phyloP scores from a whole-genome alignment of 30 jellyfish, hydroid and myxozoan genomes.

The Hydractinia echinata region DNA sequence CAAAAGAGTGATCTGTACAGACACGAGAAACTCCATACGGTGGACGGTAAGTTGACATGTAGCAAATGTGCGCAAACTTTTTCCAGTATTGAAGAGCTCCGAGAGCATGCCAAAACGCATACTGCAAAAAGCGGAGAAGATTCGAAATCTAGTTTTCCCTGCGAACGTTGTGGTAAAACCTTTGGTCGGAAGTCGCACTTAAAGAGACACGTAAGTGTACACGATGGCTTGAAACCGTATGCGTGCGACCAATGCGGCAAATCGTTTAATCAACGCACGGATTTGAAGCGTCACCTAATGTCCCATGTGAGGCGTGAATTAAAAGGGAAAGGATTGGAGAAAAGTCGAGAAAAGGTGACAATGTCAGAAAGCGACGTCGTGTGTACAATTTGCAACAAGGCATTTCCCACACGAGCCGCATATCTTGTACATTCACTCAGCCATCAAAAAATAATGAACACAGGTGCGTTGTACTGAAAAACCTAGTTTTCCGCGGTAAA shows the following conservation, averaged over 20 bases:
- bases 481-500: not conserved
- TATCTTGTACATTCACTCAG: slow-evolving; percentile 16
- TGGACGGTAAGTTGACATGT: slow-evolving; percentile 31
- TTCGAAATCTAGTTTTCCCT: not conserved
- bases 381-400: slow-evolving; percentile 23
- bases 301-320: slow-evolving; percentile 24
- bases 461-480: not conserved
- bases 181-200: slow-evolving; percentile 37
- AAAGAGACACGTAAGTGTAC: slow-evolving; percentile 24
- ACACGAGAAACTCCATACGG: slow-evolving; percentile 30
- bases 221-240: slow-evolving; percentile 29
- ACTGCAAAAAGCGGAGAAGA: not conserved
- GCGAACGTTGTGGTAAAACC: slow-evolving; percentile 27
- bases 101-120: not conserved
- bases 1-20: slow-evolving; percentile 39
- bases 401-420: slow-evolving; percentile 15
- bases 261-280: slow-evolving; percentile 39
- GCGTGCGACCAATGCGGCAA: slow-evolving; percentile 34
- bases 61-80: slow-evolving; percentile 12
- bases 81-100: slow-evolving; percentile 30
- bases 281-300: slow-evolving; percentile 28
- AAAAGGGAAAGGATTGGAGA: not conserved
- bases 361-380: not conserved
- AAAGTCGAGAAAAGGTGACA: not conserved
- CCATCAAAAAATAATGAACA: slow-evolving; percentile 21